A percentile compares a stretch with the other conserved stretches of the same genome.
Evolutionary conservation across 2,113 vertebrate genomes (phyloP).

Genomic region (Procapra przewalskii): DNA sequence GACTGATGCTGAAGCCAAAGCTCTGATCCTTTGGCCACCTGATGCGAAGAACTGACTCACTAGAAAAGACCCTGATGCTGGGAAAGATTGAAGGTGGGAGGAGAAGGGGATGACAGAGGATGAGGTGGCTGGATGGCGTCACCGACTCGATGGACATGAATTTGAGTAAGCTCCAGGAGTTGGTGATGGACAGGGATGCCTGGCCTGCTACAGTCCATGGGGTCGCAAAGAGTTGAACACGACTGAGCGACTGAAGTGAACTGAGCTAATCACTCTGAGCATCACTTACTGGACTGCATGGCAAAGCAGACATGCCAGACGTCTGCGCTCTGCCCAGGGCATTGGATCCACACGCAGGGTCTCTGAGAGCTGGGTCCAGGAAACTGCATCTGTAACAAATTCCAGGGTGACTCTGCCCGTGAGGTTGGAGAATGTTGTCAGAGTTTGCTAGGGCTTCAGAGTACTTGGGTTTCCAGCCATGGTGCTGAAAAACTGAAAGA

Average conservation of each 20-base stretch:
- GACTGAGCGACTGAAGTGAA: not conserved
- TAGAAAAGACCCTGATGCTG: not conserved
- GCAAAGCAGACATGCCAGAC: not conserved
- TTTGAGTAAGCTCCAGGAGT: not conserved
- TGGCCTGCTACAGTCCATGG: not conserved
- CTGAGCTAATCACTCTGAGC: not conserved
- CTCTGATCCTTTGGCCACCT: not conserved
- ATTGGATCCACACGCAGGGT: not conserved
- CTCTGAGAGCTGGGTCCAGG: too few species aligned
- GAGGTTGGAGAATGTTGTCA: not conserved
- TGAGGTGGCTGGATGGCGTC: not conserved
- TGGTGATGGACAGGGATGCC: not conserved
- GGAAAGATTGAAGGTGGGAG: not conserved
- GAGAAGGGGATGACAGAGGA: not conserved
- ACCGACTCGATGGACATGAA: not conserved
- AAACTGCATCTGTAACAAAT: not conserved
- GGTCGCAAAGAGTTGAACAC: rapidly evolving
- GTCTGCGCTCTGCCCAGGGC: not conserved
- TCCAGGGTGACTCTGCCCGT: not conserved
- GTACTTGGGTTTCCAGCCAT: not conserved
- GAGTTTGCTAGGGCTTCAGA: not conserved
- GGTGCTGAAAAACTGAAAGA: not conserved
- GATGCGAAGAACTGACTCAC: not conserved
- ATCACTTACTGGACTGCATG: not conserved
- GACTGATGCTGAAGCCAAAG: not conserved